A percentile compares a stretch with the other conserved stretches of the same genome.
Evolutionary conservation across 53 echinoderm and acorn worm genomes (phyloP).

Genomic region (Echinometra lucunter): DNA sequence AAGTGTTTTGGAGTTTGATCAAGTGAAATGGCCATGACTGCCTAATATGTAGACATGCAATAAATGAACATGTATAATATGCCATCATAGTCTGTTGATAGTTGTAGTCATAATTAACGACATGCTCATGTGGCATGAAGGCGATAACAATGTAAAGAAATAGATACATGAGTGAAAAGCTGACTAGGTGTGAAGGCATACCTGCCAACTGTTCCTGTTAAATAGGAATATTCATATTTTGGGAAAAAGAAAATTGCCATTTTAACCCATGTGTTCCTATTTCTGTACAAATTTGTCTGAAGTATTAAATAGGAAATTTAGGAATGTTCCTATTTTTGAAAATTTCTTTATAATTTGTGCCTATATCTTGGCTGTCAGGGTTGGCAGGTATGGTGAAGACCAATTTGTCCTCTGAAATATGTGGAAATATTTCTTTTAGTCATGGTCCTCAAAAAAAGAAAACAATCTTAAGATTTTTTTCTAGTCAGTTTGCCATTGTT

Average conservation of each 20-base stretch:
- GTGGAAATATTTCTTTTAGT: no score
- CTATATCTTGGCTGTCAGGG: no score
- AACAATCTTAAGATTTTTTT: background rate
- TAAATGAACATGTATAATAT: background rate
- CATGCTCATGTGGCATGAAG: slow-evolving; percentile 8
- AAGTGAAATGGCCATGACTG: background rate
- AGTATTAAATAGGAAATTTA: no score
- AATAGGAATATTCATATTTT: no score
- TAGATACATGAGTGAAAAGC: background rate
- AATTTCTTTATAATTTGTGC: no score
- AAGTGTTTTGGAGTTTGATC: background rate
- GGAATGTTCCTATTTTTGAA: no score
- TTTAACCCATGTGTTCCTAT: no score
- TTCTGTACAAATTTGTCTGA: no score
- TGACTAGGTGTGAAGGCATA: background rate
- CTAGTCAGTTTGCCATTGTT: background rate
- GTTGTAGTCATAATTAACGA: background rate
- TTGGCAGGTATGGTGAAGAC: no score
- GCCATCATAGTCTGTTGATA: background rate
- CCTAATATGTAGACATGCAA: background rate
- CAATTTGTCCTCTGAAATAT: background rate
- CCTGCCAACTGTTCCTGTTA: no score
- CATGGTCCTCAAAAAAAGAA: background rate
- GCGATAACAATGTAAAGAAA: background rate
- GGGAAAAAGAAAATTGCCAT: no score